Evolutionary conservation across 2,888 invertebrate species (phyloP).

Genomic region (Deilephila elpenor): DNA sequence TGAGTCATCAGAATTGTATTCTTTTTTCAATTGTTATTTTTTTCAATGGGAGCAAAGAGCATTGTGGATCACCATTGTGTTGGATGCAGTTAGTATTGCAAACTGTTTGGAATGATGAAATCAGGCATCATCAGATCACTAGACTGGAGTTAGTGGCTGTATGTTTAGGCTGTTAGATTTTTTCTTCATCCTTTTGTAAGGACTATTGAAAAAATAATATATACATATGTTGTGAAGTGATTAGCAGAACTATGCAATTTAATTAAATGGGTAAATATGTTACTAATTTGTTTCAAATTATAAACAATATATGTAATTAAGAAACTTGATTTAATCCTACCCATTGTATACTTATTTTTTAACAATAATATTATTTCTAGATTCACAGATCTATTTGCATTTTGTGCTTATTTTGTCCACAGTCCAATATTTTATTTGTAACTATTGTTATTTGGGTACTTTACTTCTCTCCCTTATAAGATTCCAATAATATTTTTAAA

Average conservation of each 20-base stretch:
- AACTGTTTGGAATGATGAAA: conserved; percentile 40
- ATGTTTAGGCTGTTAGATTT: not conserved
- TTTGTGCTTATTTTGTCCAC: no score
- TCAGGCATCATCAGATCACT: conserved; percentile 39
- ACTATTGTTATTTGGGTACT: no score
- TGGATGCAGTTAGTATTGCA: conserved; percentile 63
- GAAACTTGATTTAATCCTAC: not conserved
- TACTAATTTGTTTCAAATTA: not conserved
- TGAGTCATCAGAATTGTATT: conserved; percentile 60
- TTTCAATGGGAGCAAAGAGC: conserved; percentile 55
- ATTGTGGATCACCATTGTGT: conserved; percentile 55
- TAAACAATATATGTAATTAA: not conserved
- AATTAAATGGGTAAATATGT: conserved; percentile 10
- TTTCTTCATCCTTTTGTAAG: not conserved
- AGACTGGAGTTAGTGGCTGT: conserved; percentile 10
- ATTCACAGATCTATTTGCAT: no score
- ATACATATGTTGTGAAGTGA: not conserved
- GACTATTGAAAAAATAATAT: not conserved
- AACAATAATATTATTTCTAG: not conserved
- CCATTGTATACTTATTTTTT: not conserved
- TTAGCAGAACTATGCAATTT: not conserved
- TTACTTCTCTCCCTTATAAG: no score
- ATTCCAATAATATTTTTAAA: no score
- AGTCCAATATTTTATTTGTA: no score
- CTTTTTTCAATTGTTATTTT: conserved; percentile 44